These are phyloP conservation scores for Sicus ferrugineus DNA, from an alignment of 2,888 invertebrate genomes.

Conservation along the genomic window DNA sequence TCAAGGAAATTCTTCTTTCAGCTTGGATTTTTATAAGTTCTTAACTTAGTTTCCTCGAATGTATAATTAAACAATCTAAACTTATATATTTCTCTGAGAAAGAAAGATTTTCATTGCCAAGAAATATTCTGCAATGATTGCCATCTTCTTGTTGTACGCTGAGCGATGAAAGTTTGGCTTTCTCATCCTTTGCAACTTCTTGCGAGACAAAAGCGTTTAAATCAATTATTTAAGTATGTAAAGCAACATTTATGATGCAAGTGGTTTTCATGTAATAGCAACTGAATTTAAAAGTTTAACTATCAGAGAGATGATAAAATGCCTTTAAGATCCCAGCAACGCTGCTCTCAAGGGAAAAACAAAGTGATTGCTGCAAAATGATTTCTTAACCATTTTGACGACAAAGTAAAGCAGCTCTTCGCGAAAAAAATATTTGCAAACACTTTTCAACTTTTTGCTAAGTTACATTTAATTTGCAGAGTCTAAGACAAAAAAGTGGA, in stretches of 20 bases:
- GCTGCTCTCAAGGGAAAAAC: neutral
- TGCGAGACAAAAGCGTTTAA: neutral
- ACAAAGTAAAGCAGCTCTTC: neutral
- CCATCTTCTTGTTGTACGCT: too few species aligned
- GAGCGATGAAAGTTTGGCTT: too few species aligned
- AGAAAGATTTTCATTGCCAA: too few species aligned
- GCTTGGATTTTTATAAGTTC: too few species aligned
- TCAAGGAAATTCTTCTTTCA: too few species aligned
- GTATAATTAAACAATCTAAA: too few species aligned
- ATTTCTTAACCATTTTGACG: neutral
- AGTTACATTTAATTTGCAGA: slow-evolving; percentile 4
- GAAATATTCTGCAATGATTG: too few species aligned
- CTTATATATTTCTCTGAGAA: too few species aligned
- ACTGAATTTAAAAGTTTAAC: neutral
- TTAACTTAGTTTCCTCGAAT: too few species aligned
- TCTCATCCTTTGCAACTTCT: too few species aligned
- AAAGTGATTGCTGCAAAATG: neutral
- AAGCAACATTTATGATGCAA: neutral
- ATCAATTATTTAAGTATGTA: neutral
- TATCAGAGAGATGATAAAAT: slow-evolving; percentile 1
- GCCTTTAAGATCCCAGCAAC: neutral
- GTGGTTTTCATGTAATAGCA: neutral
- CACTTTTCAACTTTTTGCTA: slow-evolving; percentile 6
- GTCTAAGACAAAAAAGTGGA: neutral
- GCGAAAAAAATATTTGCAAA: neutral